phyloP scores from a whole-genome alignment of 2,113 vertebrate species.

The Platycercus adscitus region DNA sequence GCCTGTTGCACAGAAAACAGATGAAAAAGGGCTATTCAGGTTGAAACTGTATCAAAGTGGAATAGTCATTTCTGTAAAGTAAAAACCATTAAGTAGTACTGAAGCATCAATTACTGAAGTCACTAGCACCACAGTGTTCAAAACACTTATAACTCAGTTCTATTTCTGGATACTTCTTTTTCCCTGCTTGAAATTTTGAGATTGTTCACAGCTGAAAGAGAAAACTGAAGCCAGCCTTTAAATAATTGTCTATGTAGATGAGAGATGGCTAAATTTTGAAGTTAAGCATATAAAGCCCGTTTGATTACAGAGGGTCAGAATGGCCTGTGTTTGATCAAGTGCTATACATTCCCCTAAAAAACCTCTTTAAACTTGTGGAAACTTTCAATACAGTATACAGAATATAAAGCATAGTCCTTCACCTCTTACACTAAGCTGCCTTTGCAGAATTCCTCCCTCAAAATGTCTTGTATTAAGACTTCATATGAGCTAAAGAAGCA shows the following conservation, averaged over 20 bases:
- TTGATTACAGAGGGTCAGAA: background rate
- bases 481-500: background rate
- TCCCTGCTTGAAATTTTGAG: background rate
- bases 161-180: slow-evolving; percentile 11
- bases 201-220: background rate
- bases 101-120: background rate
- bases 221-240: background rate
- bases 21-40: background rate
- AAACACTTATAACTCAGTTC: background rate
- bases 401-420: background rate
- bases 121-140: background rate
- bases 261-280: background rate
- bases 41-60: background rate
- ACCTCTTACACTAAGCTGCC: background rate
- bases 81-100: background rate
- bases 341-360: background rate
- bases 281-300: background rate
- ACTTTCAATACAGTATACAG: background rate
- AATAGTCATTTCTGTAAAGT: background rate
- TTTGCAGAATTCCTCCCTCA: background rate
- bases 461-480: background rate
- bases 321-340: background rate
- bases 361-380: background rate
- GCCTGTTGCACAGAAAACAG: background rate
- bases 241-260: background rate